Base-by-base conservation (phyloP, 2,888 invertebrate genomes). In the Gerris lacustris region DNA sequence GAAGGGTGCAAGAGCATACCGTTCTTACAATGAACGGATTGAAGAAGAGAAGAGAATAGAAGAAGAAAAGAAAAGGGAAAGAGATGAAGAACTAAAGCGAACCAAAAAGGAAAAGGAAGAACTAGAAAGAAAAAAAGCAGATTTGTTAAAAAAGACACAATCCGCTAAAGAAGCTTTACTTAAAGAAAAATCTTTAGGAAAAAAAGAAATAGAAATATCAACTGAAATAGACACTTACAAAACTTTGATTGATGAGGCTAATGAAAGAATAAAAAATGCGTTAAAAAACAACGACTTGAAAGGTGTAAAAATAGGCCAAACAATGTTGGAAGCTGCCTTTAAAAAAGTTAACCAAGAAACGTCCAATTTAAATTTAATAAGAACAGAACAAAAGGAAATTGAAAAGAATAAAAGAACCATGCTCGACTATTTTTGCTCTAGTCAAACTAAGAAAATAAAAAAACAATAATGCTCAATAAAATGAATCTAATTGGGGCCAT, bases 201-300 rank as follows among this genome's bases (percentile, higher is more conserved):
- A 67, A 15, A 45, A 67, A 67, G 45, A 45, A 44, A n/a, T 11
- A 7, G 44, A 45, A 67, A n/a, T 15, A 45, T n/a, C 67, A 11
- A 7, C 67, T 45, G 67, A 67, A 18, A 67, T 67, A 18, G n/a
- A 67, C 45, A 44, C 44, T 7, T 67, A 44, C 44, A 44, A 67
- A 6, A 7, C 67, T 6, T 9, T 67, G 17, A 45, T 67, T n/a
- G 67, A 67, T 11, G 67, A 67, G 45, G 67, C 67, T 6, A 67
- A 67, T 67, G 44, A 44, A 15, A 67, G 67, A 67, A 67, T 67
- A 44, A 67, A 67, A 45, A 67, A 67, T 45, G 44, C 67, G 6
- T 7, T 67, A 44, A 67, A 45, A 44, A 67, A 7, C 6, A 9
- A 67, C 6, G 67, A 67, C 45, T 45, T 67, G 11, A 67, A 67